Percentiles rank a stretch among this genome's conserved stretches.
Evolutionary conservation across 2,113 vertebrate species (phyloP).

Genomic region (Athene cunicularia): DNA sequence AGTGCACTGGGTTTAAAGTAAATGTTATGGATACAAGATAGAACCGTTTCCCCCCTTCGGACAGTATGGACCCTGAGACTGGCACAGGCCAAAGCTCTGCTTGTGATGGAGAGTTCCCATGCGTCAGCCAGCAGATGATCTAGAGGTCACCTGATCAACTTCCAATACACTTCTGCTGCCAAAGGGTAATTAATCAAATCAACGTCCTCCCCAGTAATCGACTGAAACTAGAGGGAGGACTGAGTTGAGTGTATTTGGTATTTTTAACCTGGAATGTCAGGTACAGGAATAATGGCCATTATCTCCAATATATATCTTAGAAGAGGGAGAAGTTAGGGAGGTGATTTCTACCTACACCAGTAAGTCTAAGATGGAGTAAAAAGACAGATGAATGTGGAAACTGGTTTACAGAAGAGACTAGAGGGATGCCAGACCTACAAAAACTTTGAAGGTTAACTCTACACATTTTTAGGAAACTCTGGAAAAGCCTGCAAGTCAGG

Average conservation of each 20-base stretch:
- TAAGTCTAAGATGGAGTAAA: not conserved
- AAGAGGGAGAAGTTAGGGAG: not conserved
- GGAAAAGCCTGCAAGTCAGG: not conserved
- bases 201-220: not conserved
- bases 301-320: constrained; percentile 3
- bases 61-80: rapidly evolving
- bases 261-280: constrained; percentile 29
- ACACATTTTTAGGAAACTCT: not conserved
- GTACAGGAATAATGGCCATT: not conserved
- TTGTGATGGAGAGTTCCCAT: not conserved
- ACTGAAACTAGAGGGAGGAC: not conserved
- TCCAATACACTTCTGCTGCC: not conserved
- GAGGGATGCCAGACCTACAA: not conserved
- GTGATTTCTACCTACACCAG: not conserved
- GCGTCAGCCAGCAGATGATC: not conserved
- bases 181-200: not conserved
- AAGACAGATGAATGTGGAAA: not conserved
- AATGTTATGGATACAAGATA: not conserved
- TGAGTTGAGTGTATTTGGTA: not conserved
- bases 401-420: not conserved
- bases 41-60: not conserved
- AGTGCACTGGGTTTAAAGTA: rapidly evolving
- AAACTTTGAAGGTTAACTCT: not conserved
- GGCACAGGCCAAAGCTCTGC: not conserved
- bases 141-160: not conserved